phyloP scores from a whole-genome alignment of 2,888 invertebrate genomes.

The Dendrolimus houi region DNA sequence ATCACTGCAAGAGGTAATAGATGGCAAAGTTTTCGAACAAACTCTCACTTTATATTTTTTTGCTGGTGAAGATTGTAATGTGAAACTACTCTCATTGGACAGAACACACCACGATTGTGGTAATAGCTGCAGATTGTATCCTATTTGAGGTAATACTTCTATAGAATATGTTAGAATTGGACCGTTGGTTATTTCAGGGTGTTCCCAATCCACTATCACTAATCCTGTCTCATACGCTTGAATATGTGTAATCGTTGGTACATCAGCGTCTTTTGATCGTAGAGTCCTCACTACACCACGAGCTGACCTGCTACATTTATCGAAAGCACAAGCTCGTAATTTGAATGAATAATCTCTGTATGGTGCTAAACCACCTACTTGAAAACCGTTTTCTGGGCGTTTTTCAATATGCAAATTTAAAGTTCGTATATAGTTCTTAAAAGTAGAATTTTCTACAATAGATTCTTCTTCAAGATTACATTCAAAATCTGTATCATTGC shows the following conservation, averaged over 20 bases:
- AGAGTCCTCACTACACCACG: slow-evolving; percentile 48
- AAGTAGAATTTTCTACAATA: slow-evolving; percentile 30
- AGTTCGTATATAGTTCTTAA: slow-evolving; percentile 35
- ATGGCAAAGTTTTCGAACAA: slow-evolving; percentile 24
- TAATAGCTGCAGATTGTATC: slow-evolving; percentile 23
- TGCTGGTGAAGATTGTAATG: slow-evolving; percentile 25
- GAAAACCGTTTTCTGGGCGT: slow-evolving; percentile 26
- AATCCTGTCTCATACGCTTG: slow-evolving; percentile 27
- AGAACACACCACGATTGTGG: slow-evolving; percentile 45
- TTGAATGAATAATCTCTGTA: slow-evolving; percentile 57
- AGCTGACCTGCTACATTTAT: slow-evolving; percentile 45
- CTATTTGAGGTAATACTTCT: slow-evolving; percentile 40
- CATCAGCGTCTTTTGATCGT: slow-evolving; percentile 36
- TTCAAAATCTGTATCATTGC: slow-evolving; percentile 25
- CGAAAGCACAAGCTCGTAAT: slow-evolving; percentile 44
- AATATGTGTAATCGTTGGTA: slow-evolving; percentile 27
- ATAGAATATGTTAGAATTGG: slow-evolving; percentile 51
- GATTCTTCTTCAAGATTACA: slow-evolving; percentile 35
- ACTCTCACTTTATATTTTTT: slow-evolving; percentile 27
- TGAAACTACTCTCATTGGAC: slow-evolving; percentile 22
- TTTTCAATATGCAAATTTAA: slow-evolving; percentile 34
- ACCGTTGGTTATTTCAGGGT: slow-evolving; percentile 49
- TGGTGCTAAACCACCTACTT: slow-evolving; percentile 48
- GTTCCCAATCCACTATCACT: slow-evolving; percentile 44
- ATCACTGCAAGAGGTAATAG: slow-evolving; percentile 20